Conservation (phyloP, 2,113 vertebrate species). For the Crotalus horridus region DNA sequence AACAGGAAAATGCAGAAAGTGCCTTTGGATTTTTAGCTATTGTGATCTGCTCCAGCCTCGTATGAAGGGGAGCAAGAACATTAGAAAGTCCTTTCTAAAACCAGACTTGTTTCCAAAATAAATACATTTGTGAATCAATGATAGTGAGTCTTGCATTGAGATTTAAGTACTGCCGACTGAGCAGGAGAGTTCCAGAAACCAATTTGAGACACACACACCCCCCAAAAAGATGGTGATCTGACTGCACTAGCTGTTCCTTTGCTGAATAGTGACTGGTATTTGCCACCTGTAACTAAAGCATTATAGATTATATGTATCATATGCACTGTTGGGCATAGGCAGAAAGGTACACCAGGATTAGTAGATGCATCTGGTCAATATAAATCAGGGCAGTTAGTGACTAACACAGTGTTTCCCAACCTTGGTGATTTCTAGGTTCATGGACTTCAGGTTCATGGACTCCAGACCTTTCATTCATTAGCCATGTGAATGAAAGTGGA, state of each 20-base stretch:
- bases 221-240: constrained; percentile 2
- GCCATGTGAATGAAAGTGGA: not conserved
- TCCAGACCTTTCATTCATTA: not conserved
- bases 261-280: constrained; percentile 15
- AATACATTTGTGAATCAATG: not conserved
- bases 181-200: constrained; percentile 6
- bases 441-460: not conserved
- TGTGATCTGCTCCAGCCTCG: not conserved
- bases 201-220: not conserved
- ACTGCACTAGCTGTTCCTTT: constrained; percentile 23
- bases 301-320: not conserved
- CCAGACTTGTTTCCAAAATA: not conserved
- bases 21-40: not conserved
- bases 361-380: constrained; percentile 4
- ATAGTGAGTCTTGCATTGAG: constrained; percentile 5
- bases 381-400: not conserved
- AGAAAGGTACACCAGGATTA: not conserved
- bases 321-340: not conserved
- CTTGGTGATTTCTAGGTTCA: not conserved
- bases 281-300: constrained; percentile 20
- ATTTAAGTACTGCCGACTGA: constrained; percentile 25
- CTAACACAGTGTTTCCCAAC: not conserved
- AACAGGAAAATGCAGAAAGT: not conserved
- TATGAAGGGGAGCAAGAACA: not conserved
- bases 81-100: not conserved